Conservation (phyloP, 2,797 vertebrate genomes). For the Sebastolobus altivelis region DNA sequence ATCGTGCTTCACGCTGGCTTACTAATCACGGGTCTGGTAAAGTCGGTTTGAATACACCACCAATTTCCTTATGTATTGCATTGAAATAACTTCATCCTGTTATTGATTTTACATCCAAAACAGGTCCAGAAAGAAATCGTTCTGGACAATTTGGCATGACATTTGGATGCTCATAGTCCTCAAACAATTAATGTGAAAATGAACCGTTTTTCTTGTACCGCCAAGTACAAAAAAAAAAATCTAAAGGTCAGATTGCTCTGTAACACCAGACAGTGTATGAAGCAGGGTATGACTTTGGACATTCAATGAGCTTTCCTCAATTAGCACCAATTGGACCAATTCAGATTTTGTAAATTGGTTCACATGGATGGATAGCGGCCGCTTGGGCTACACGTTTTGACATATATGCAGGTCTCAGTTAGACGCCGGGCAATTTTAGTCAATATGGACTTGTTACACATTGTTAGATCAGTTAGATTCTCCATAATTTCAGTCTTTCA, state of each 20-base stretch:
- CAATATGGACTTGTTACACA: too few relatives aligned
- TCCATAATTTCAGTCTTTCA: too few relatives aligned
- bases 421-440: too few relatives aligned
- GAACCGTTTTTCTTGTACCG: neutral
- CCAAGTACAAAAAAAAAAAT: neutral
- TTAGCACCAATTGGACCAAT: neutral
- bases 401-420: too few relatives aligned
- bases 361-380: neutral
- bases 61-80: neutral
- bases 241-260: neutral
- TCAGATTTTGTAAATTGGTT: neutral
- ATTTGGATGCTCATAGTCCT: neutral
- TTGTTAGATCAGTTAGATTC: too few relatives aligned
- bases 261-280: neutral
- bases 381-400: too few relatives aligned
- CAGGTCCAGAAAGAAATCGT: neutral
- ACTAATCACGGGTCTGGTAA: slow-evolving; percentile 22
- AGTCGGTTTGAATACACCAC: neutral
- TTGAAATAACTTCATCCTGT: neutral
- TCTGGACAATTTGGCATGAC: neutral
- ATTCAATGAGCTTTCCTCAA: neutral
- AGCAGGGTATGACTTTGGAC: neutral
- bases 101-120: neutral
- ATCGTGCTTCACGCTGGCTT: slow-evolving; percentile 1
- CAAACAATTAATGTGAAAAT: neutral